Evolutionary conservation across 2,113 vertebrate genomes (phyloP).

Genomic region (Ophiodon elongatus): DNA sequence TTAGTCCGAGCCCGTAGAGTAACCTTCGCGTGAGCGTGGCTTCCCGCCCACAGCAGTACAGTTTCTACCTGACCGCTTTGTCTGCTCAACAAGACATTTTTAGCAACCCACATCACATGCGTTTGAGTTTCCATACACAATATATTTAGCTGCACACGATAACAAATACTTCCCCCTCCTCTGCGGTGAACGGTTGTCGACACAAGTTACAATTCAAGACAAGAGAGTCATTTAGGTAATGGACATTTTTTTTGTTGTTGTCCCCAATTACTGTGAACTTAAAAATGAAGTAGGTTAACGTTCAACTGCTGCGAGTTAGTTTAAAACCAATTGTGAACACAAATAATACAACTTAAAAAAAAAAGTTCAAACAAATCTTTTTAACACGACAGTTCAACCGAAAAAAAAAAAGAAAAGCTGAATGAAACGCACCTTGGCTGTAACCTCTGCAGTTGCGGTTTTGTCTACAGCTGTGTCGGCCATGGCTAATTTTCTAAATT

Average conservation of each 20-base stretch:
- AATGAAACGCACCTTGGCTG: conserved; percentile 84
- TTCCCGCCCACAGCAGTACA: conserved; percentile 79
- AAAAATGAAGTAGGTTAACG: conserved; percentile 15
- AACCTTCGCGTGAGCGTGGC: conserved; percentile 44
- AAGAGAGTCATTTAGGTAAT: conserved; percentile 12
- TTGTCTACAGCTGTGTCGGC: conserved; percentile 87
- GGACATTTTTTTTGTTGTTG: background rate
- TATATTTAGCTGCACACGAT: background rate
- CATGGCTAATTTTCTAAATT: conserved; percentile 75
- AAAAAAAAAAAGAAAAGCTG: conserved; percentile 1
- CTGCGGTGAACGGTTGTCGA: background rate
- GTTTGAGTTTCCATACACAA: background rate
- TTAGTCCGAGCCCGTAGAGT: conserved; percentile 1
- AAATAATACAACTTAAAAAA: conserved; percentile 32
- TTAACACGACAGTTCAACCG: conserved; percentile 31
- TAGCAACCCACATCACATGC: conserved; percentile 19
- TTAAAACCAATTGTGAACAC: background rate
- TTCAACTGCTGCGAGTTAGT: background rate
- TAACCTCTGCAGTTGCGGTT: conserved; percentile 83
- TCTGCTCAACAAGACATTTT: conserved; percentile 43
- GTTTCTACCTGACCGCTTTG: conserved; percentile 66
- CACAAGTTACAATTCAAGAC: conserved; percentile 1
- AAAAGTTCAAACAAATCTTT: conserved; percentile 57
- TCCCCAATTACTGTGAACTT: conserved; percentile 33
- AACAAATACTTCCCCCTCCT: background rate